phyloP scores from a whole-genome alignment of 2,113 vertebrate genomes.

The zebrafish (Danio rerio) region DNA sequence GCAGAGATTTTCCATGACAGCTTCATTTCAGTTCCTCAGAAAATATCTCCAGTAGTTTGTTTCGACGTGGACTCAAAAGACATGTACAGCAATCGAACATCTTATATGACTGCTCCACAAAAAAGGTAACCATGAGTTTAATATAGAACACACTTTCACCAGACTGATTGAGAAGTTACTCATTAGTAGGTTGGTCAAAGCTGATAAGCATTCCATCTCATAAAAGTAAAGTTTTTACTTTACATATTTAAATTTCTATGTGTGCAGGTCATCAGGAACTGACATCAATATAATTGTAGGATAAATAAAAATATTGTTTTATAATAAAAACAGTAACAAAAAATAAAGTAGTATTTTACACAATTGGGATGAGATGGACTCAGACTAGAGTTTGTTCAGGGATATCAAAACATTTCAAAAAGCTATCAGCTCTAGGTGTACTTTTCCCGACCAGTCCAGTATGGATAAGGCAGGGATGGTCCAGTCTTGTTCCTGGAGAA shows the following conservation, averaged over 20 bases:
- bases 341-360: neutral
- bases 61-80: neutral
- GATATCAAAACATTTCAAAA: neutral
- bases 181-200: neutral
- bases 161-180: neutral
- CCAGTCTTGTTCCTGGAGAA: neutral
- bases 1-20: neutral
- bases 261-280: neutral
- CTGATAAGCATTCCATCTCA: too few species aligned
- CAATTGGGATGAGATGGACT: neutral
- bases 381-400: neutral
- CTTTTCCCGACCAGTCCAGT: neutral
- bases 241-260: too few species aligned
- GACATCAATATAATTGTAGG: conserved; percentile 30
- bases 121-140: neutral
- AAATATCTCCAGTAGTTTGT: neutral
- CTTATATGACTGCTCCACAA: neutral
- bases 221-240: too few species aligned
- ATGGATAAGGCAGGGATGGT: neutral
- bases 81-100: neutral
- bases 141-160: neutral
- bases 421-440: neutral
- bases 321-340: conserved; percentile 25
- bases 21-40: neutral
- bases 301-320: conserved; percentile 49